These are phyloP conservation scores for Denticeps clupeoides DNA, from an alignment of 2,797 vertebrate genomes.

Conservation along the genomic window DNA sequence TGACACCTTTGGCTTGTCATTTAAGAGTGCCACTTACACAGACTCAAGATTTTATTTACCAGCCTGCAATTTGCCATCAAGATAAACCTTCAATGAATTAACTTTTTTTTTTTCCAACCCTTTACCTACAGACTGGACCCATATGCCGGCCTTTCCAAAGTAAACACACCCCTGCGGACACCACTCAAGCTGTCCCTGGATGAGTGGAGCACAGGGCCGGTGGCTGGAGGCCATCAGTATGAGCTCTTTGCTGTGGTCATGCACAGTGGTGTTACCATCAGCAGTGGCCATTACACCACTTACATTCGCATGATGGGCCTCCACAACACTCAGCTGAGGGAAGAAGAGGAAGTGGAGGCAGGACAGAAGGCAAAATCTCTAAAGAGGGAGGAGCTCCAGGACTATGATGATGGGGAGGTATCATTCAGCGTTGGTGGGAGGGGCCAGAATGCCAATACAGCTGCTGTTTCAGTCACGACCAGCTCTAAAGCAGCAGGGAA, in stretches of 20 bases:
- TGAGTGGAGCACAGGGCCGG: slow-evolving; percentile 81
- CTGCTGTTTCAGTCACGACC: slow-evolving; percentile 15
- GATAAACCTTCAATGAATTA: too few relatives aligned
- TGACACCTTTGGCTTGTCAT: too few relatives aligned
- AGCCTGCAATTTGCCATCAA: too few relatives aligned
- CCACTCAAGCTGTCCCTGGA: slow-evolving; percentile 79
- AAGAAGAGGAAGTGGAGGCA: slow-evolving; percentile 22
- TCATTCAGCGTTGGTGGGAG: slow-evolving; percentile 56
- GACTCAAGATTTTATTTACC: too few relatives aligned
- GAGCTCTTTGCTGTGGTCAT: slow-evolving; percentile 90
- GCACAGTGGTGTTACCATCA: slow-evolving; percentile 95
- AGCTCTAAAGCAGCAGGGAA: slow-evolving; percentile 65
- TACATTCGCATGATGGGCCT: slow-evolving; percentile 79
- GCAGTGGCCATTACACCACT: slow-evolving; percentile 93
- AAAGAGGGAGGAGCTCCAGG: slow-evolving; percentile 55
- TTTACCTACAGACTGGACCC: slow-evolving; percentile 69
- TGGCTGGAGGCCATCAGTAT: slow-evolving; percentile 59
- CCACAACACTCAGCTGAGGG: slow-evolving; percentile 43
- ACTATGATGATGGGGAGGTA: slow-evolving; percentile 71
- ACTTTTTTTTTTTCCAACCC: background rate
- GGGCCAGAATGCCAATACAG: slow-evolving; percentile 28
- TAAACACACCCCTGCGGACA: slow-evolving; percentile 87
- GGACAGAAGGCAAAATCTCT: slow-evolving; percentile 46
- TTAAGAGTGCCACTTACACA: too few relatives aligned
- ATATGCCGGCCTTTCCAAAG: slow-evolving; percentile 87